A percentile compares a stretch with the other conserved stretches of the same genome.
These are phyloP conservation scores for Volucella inanis DNA, from an alignment of 2,888 invertebrate genomes.

Conservation along the genomic window DNA sequence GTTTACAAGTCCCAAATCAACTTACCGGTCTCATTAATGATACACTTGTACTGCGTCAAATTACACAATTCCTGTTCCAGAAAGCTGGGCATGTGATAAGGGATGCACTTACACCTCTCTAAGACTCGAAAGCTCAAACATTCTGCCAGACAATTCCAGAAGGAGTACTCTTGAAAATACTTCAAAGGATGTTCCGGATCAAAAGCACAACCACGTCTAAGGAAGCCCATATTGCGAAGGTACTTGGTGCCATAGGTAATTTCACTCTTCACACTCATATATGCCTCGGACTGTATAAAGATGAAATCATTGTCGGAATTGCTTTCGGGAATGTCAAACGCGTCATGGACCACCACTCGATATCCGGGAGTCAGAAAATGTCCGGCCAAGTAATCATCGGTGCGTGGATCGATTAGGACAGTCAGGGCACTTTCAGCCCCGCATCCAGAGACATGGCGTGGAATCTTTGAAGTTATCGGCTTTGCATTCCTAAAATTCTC, in stretches of 20 bases:
- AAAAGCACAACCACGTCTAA: slow-evolving; percentile 85
- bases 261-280: slow-evolving; percentile 85
- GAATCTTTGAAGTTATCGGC: slow-evolving; percentile 78
- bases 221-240: slow-evolving; percentile 82
- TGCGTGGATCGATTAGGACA: slow-evolving; percentile 84
- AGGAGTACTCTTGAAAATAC: slow-evolving; percentile 84
- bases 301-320: slow-evolving; percentile 85
- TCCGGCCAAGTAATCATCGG: slow-evolving; percentile 86
- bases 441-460: slow-evolving; percentile 85
- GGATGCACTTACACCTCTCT: slow-evolving; percentile 85
- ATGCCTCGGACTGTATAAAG: slow-evolving; percentile 84
- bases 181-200: slow-evolving; percentile 83
- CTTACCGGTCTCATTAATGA: slow-evolving; percentile 35
- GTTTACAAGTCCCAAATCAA: background rate
- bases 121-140: slow-evolving; percentile 84
- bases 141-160: slow-evolving; percentile 86
- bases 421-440: slow-evolving; percentile 87
- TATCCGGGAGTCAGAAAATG: slow-evolving; percentile 85
- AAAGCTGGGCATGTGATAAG: slow-evolving; percentile 83
- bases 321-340: slow-evolving; percentile 85
- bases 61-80: slow-evolving; percentile 28
- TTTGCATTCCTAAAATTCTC: slow-evolving; percentile 53
- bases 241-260: slow-evolving; percentile 85
- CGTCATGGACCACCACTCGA: slow-evolving; percentile 86
- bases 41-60: slow-evolving; percentile 35